A percentile compares a stretch with the other conserved stretches of the same genome.
Conservation (phyloP, 2,888 invertebrate species). For the Acleris holmiana region DNA sequence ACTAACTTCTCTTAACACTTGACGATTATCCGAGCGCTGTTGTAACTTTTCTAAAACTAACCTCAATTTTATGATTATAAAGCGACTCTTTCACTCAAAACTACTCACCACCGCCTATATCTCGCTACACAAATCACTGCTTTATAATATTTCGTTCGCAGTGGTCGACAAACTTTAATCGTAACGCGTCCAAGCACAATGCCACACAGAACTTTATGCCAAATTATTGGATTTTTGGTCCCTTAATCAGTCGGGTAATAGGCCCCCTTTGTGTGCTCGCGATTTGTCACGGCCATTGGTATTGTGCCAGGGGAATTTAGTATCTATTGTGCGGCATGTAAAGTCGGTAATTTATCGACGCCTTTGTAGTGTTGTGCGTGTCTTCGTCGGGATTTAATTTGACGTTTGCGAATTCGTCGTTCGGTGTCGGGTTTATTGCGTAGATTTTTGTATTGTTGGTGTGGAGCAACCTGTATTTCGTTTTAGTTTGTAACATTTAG, state of each 20-base stretch:
- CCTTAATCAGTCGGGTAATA: constrained; percentile 55
- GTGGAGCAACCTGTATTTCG: neutral
- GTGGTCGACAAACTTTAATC: constrained; percentile 20
- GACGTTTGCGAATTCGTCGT: constrained; percentile 32
- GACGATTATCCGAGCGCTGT: too few species aligned
- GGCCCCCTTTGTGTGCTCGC: constrained; percentile 39
- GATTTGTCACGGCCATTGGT: constrained; percentile 35
- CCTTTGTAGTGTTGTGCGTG: constrained; percentile 35
- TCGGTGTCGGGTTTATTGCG: constrained; percentile 19
- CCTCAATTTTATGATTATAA: too few species aligned
- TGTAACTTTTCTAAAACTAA: too few species aligned
- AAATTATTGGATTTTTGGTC: constrained; percentile 63
- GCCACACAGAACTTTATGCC: constrained; percentile 56
- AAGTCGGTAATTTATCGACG: constrained; percentile 37
- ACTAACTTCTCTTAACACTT: too few species aligned
- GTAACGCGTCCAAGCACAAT: constrained; percentile 45
- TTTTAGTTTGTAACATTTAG: too few species aligned
- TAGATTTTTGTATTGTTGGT: neutral
- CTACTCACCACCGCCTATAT: too few species aligned
- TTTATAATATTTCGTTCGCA: neutral
- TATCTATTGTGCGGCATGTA: constrained; percentile 37
- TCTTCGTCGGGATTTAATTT: constrained; percentile 32
- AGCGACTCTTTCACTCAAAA: too few species aligned
- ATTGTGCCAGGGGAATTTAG: constrained; percentile 35
- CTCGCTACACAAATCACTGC: too few species aligned